phyloP scores from a whole-genome alignment of 2,113 vertebrate genomes.

The Amphiprion percula region DNA sequence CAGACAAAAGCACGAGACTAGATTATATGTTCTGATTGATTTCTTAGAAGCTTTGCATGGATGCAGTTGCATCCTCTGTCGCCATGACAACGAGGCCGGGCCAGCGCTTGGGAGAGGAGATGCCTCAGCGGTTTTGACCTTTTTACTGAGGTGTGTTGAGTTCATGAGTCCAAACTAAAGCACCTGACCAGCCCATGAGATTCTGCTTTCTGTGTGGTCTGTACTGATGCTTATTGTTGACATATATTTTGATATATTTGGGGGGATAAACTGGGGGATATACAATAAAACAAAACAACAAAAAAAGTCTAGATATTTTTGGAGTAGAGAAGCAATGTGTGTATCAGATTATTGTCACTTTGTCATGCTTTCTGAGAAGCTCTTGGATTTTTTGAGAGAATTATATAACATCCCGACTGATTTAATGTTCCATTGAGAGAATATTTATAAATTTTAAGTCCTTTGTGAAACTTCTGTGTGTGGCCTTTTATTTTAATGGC shows the following conservation, averaged over 20 bases:
- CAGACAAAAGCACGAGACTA: constrained; percentile 27
- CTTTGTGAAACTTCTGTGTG: constrained; percentile 77
- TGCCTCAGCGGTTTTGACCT: neutral
- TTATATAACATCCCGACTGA: constrained; percentile 82
- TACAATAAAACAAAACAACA: constrained; percentile 4
- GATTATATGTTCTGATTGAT: constrained; percentile 60
- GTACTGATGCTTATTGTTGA: constrained; percentile 77
- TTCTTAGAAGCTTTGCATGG: constrained; percentile 61
- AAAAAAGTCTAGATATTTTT: constrained; percentile 81
- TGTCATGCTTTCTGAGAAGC: constrained; percentile 79
- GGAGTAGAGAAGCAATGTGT: constrained; percentile 77
- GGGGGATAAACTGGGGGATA: constrained; percentile 30
- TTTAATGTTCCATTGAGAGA: constrained; percentile 84
- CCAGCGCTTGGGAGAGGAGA: constrained; percentile 16
- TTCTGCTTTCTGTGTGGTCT: constrained; percentile 73
- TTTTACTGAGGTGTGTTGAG: constrained; percentile 42
- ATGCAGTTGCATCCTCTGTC: constrained; percentile 40
- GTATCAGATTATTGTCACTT: constrained; percentile 79
- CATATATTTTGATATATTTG: constrained; percentile 83
- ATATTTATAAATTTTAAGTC: constrained; percentile 85
- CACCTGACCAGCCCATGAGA: constrained; percentile 61
- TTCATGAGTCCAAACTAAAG: constrained; percentile 41
- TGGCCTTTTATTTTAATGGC: constrained; percentile 43
- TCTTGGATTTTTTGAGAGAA: constrained; percentile 65
- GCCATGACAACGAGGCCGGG: constrained; percentile 35